Conservation (phyloP, 2,888 invertebrate species). For the Megamerina dolium region DNA sequence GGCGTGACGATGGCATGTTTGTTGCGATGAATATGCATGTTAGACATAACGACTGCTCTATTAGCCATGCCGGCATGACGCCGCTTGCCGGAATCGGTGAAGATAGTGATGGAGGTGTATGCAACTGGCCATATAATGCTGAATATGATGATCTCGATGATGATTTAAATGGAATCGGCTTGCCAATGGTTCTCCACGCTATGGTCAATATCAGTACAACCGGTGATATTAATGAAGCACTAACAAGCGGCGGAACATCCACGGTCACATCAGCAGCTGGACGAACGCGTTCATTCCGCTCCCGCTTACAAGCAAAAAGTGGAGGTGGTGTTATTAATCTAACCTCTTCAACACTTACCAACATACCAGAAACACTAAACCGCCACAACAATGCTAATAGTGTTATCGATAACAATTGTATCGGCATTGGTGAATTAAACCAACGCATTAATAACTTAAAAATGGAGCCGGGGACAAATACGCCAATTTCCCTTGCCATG, state of each 20-base stretch:
- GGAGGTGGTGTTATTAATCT: conserved; percentile 49
- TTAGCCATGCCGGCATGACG: conserved; percentile 18
- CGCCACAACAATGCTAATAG: conserved; percentile 21
- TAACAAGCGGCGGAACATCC: conserved; percentile 11
- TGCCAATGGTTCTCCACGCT: conserved; percentile 73
- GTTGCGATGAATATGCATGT: conserved; percentile 4
- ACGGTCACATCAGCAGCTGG: conserved; percentile 30
- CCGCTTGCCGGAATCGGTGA: conserved; percentile 20
- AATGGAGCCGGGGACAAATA: conserved; percentile 54
- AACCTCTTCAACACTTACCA: conserved; percentile 41
- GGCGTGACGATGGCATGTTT: conserved; percentile 1
- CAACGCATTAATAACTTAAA: conserved; percentile 66
- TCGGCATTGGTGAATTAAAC: conserved; percentile 61
- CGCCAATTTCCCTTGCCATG: too few species aligned
- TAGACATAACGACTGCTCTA: conserved; percentile 18
- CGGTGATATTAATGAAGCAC: conserved; percentile 17
- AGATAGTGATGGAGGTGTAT: conserved; percentile 43
- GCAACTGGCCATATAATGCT: conserved; percentile 28
- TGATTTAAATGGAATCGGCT: conserved; percentile 60
- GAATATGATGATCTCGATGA: conserved; percentile 56
- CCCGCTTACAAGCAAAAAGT: conserved; percentile 57
- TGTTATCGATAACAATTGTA: conserved; percentile 35
- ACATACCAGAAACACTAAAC: conserved; percentile 46
- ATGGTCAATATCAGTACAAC: conserved; percentile 61
- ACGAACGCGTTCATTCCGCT: conserved; percentile 55